Evolutionary conservation across 2,888 invertebrate species (phyloP).

Genomic region (Ophioninae sp.): DNA sequence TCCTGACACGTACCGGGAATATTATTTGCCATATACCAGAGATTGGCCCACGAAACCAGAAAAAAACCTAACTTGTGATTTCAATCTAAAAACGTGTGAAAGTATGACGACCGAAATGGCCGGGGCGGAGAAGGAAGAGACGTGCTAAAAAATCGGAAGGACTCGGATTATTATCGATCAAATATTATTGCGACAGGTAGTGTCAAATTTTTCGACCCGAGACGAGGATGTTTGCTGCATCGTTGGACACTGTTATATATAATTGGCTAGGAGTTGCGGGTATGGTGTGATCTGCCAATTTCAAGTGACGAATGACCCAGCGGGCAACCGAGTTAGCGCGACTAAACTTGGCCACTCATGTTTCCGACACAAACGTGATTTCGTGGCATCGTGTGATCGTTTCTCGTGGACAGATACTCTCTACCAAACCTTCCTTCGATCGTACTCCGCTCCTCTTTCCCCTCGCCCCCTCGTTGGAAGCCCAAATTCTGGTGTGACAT

Average conservation of each 20-base stretch:
- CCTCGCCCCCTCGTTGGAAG: slow-evolving; percentile 16
- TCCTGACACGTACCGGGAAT: background rate
- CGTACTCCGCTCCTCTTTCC: background rate
- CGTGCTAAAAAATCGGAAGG: slow-evolving; percentile 1
- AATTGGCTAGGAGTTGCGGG: slow-evolving; percentile 38
- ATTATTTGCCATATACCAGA: background rate
- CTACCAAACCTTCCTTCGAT: slow-evolving; percentile 7
- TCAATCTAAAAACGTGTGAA: background rate
- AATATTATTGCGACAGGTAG: slow-evolving; percentile 19
- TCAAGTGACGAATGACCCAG: slow-evolving; percentile 53
- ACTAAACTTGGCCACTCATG: slow-evolving; percentile 47
- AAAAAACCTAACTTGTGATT: background rate
- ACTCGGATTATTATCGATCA: slow-evolving; percentile 38
- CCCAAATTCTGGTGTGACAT: slow-evolving; percentile 22
- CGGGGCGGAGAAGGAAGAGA: background rate
- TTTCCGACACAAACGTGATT: slow-evolving; percentile 18
- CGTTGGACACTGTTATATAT: slow-evolving; percentile 19
- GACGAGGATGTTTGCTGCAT: slow-evolving; percentile 5
- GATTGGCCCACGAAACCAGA: background rate
- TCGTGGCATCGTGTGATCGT: slow-evolving; percentile 9
- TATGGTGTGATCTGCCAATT: slow-evolving; percentile 50
- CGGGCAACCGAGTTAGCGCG: slow-evolving; percentile 33
- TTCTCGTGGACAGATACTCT: slow-evolving; percentile 10
- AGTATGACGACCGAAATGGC: background rate
- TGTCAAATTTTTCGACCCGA: background rate